These are phyloP conservation scores for Apostichopus californicus DNA, from an alignment of 35 echinoderm and acorn worm species.

Conservation along the genomic window DNA sequence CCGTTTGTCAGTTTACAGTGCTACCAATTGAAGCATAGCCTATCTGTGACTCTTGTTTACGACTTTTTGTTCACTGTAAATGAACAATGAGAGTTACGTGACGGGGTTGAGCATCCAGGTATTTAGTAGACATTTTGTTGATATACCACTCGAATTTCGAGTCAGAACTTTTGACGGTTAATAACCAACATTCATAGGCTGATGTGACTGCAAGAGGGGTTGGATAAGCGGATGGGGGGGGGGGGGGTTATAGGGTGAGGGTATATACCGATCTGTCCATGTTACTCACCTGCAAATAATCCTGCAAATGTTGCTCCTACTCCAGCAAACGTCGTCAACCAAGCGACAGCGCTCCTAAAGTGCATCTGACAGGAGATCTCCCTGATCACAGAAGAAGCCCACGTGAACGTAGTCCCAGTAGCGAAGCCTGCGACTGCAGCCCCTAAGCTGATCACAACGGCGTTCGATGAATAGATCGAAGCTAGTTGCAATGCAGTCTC, in stretches of 20 bases:
- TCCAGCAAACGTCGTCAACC: slow-evolving; percentile 3
- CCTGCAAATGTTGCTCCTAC: slow-evolving; percentile 29
- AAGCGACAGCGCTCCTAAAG: slow-evolving; percentile 7
- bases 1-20: too few relatives aligned
- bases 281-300: slow-evolving; percentile 1
- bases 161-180: too few relatives aligned
- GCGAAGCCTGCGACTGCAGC: not conserved
- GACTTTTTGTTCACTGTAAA: too few relatives aligned
- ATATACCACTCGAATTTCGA: too few relatives aligned
- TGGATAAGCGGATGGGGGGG: not conserved
- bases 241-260: too few relatives aligned
- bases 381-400: slow-evolving; percentile 3
- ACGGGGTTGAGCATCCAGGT: too few relatives aligned
- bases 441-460: not conserved
- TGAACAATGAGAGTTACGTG: too few relatives aligned
- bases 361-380: slow-evolving; percentile 27
- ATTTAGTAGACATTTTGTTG: too few relatives aligned
- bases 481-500: not conserved
- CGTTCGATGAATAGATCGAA: not conserved
- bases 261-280: too few relatives aligned
- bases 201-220: not conserved
- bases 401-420: not conserved
- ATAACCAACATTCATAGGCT: too few relatives aligned
- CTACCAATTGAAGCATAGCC: too few relatives aligned
- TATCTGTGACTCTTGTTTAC: too few relatives aligned